Evolutionary conservation across 1,140 invertebrate genomes (phyloP).

Genomic region (Apolygus lucorum): DNA sequence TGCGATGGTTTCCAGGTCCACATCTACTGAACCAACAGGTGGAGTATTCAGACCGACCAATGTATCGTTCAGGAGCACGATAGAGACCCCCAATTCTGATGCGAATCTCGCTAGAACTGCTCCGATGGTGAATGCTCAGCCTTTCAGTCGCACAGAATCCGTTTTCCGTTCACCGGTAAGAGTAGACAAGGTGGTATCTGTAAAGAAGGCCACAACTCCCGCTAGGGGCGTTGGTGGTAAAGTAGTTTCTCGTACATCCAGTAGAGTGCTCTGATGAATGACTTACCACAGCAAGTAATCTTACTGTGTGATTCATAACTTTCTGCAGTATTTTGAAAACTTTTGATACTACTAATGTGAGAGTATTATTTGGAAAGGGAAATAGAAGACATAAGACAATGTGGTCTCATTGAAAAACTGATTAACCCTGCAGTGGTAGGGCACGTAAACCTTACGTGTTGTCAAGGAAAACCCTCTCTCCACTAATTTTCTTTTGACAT

Average conservation of each 20-base stretch:
- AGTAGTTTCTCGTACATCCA: too few species aligned
- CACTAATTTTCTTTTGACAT: too few species aligned
- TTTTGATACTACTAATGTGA: background rate
- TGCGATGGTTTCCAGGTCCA: background rate
- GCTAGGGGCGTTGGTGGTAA: background rate
- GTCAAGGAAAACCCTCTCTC: too few species aligned
- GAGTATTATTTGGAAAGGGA: too few species aligned
- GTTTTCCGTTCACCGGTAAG: background rate
- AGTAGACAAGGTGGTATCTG: background rate
- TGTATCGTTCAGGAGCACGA: constrained; percentile 27
- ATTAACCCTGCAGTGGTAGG: too few species aligned
- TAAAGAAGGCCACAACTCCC: background rate
- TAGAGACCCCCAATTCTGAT: constrained; percentile 23
- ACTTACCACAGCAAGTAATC: too few species aligned
- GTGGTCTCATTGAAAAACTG: background rate
- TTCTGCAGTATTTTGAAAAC: background rate
- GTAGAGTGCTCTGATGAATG: too few species aligned
- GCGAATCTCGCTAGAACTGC: constrained; percentile 4
- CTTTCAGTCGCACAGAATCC: constrained; percentile 4
- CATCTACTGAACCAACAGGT: background rate
- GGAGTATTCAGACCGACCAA: constrained; percentile 22
- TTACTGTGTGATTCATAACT: background rate
- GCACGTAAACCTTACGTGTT: too few species aligned
- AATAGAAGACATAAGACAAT: background rate
- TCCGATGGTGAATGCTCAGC: constrained; percentile 18